These are phyloP conservation scores for Vanessa cardui DNA, from an alignment of 2,888 invertebrate species.

Conservation along the genomic window DNA sequence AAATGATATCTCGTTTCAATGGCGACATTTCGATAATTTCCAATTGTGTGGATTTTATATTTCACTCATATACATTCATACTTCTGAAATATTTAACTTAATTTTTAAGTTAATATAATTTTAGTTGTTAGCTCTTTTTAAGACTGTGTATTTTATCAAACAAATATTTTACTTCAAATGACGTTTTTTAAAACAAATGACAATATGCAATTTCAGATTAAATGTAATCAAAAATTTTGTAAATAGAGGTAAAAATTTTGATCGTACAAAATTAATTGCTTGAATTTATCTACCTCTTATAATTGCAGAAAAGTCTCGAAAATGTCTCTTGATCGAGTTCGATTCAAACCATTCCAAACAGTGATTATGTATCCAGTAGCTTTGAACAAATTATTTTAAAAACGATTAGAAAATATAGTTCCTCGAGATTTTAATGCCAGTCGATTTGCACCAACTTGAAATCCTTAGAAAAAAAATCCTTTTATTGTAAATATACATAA, in stretches of 20 bases:
- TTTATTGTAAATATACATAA: constrained; percentile 4
- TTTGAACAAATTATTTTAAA: constrained; percentile 23
- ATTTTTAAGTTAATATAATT: constrained; percentile 67
- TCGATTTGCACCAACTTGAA: constrained; percentile 21
- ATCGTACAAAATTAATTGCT: not conserved
- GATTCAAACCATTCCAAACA: not conserved
- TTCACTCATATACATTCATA: constrained; percentile 25
- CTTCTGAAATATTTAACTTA: constrained; percentile 72
- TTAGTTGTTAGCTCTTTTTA: constrained; percentile 60
- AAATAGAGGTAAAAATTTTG: not conserved
- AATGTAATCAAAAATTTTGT: not conserved
- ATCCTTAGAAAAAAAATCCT: not conserved
- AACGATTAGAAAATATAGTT: constrained; percentile 43
- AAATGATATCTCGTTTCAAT: too few relatives aligned
- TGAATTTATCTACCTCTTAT: not conserved
- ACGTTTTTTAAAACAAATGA: constrained; percentile 16
- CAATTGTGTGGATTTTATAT: constrained; percentile 33
- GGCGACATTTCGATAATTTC: constrained; percentile 19
- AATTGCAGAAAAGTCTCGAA: not conserved
- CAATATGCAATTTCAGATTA: not conserved
- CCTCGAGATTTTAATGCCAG: constrained; percentile 33
- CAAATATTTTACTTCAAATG: constrained; percentile 31
- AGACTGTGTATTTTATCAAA: constrained; percentile 49
- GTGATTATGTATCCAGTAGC: constrained; percentile 7
- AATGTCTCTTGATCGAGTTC: too few relatives aligned